A percentile compares a stretch with the other conserved stretches of the same genome.
Evolutionary conservation across 2,888 invertebrate genomes (phyloP).

Genomic region (Alviniconcha strummeri): DNA sequence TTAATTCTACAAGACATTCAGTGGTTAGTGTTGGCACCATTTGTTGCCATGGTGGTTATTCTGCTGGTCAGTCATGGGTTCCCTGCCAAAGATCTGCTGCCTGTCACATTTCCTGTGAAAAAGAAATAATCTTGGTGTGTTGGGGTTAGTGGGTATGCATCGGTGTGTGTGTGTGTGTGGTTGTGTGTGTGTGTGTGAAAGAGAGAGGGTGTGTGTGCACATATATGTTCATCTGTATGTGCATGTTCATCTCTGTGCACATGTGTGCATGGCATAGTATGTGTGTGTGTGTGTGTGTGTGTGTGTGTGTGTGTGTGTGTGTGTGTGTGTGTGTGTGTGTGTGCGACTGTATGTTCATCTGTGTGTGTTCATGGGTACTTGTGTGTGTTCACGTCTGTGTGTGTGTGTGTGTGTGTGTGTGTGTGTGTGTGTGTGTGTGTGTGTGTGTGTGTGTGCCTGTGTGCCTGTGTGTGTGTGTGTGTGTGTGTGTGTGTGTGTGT

Average conservation of each 20-base stretch:
- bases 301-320: not conserved
- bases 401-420: too few relatives aligned
- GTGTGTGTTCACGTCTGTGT: not conserved
- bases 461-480: not conserved
- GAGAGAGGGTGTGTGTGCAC: not conserved
- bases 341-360: not conserved
- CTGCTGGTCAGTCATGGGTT: slow-evolving; percentile 64
- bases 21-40: slow-evolving; percentile 66
- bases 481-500: slow-evolving; percentile 3
- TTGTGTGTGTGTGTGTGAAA: slow-evolving; percentile 11
- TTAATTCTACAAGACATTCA: slow-evolving; percentile 63
- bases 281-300: not conserved
- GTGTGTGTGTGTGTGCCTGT: not conserved
- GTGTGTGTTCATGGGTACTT: not conserved
- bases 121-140: slow-evolving; percentile 40
- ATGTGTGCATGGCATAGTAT: not conserved
- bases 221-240: not conserved
- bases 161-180: not conserved
- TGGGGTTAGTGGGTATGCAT: not conserved
- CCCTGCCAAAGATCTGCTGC: slow-evolving; percentile 66
- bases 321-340: not conserved
- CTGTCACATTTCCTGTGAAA: slow-evolving; percentile 60
- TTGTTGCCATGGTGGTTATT: slow-evolving; percentile 64
- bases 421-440: too few relatives aligned
- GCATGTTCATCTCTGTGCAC: slow-evolving; percentile 2